phyloP scores from a whole-genome alignment of 2,113 vertebrate species.

The Xenus cinereus region DNA sequence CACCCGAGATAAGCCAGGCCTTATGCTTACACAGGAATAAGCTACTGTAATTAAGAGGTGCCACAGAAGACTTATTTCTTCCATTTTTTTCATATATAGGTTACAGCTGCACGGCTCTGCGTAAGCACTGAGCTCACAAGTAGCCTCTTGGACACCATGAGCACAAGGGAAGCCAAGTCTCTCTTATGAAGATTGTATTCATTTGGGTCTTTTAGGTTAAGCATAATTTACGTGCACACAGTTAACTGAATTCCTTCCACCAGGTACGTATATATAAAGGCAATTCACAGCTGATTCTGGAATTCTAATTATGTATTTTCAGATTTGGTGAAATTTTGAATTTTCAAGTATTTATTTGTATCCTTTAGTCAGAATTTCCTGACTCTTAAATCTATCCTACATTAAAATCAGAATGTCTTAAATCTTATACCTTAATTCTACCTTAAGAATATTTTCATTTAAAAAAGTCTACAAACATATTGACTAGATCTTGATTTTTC shows the following conservation, averaged over 20 bases:
- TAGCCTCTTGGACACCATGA: too few relatives aligned
- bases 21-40: not conserved
- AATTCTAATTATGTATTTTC: not conserved
- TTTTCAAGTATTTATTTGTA: not conserved
- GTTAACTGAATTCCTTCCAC: not conserved
- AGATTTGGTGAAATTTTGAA: not conserved
- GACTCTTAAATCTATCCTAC: not conserved
- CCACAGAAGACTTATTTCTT: not conserved
- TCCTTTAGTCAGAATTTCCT: not conserved
- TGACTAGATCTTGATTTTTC: slow-evolving; percentile 21
- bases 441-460: slow-evolving; percentile 8
- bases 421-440: not conserved
- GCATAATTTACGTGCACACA: not conserved
- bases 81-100: not conserved
- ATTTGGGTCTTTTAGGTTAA: not conserved
- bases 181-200: not conserved
- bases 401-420: not conserved
- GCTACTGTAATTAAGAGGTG: not conserved
- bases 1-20: not conserved
- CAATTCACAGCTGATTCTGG: not conserved
- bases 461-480: not conserved
- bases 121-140: not conserved
- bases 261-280: not conserved
- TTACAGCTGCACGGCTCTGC: not conserved
- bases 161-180: not conserved